Percentiles rank a stretch among this genome's conserved stretches.
phyloP scores from a whole-genome alignment of 2,797 vertebrate genomes.

The Mormyrops attenuatus region DNA sequence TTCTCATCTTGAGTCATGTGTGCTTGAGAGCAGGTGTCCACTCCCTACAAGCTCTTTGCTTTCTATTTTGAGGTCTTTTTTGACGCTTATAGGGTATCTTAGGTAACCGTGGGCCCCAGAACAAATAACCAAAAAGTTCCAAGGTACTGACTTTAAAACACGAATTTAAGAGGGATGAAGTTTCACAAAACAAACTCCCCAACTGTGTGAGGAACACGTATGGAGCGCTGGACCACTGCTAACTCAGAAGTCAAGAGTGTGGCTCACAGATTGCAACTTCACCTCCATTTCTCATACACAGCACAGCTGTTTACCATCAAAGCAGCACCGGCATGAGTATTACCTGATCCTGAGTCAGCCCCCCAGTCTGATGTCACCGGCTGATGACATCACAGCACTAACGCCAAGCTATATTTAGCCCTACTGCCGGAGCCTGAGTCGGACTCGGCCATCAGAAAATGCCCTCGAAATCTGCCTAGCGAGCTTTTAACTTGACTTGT shows the following conservation, averaged over 20 bases:
- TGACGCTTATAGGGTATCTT: not conserved
- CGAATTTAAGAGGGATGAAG: not conserved
- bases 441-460: slow-evolving; percentile 15
- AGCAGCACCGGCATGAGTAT: not conserved
- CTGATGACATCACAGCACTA: slow-evolving; percentile 64
- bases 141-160: not conserved
- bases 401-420: slow-evolving; percentile 69
- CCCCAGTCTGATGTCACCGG: slow-evolving; percentile 34
- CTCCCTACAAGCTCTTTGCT: not conserved
- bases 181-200: not conserved
- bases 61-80: not conserved
- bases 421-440: slow-evolving; percentile 43
- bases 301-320: slow-evolving; percentile 16
- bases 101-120: not conserved
- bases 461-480: slow-evolving; percentile 1
- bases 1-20: slow-evolving; percentile 1
- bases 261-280: not conserved
- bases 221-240: not conserved
- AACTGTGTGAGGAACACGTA: not conserved
- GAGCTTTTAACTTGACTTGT: slow-evolving; percentile 27
- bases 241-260: not conserved
- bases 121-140: not conserved
- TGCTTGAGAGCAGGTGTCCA: not conserved
- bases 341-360: slow-evolving; percentile 14
- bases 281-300: not conserved